A percentile compares a stretch with the other conserved stretches of the same genome.
Evolutionary conservation across 23 tunicate species (phyloP).

Genomic region (Styela clava): DNA sequence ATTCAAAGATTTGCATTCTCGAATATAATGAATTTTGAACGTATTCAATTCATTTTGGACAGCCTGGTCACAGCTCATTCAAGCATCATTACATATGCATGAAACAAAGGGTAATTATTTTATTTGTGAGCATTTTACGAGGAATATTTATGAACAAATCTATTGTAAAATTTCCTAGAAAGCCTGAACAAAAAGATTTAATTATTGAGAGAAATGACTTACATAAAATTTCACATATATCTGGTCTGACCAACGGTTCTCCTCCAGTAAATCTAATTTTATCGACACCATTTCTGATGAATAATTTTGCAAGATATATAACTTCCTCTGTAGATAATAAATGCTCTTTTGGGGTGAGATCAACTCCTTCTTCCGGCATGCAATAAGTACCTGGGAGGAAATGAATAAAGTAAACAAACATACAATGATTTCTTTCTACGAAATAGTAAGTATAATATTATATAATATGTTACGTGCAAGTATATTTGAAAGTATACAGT

Average conservation of each 20-base stretch:
- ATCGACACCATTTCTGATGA: constrained; percentile 76
- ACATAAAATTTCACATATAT: constrained; percentile 75
- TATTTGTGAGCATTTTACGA: too few relatives aligned
- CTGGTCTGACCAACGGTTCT: constrained; percentile 82
- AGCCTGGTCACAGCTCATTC: too few relatives aligned
- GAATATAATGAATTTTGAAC: too few relatives aligned
- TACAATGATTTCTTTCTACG: too few relatives aligned
- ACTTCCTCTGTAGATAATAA: constrained; percentile 81
- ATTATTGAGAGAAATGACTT: background rate
- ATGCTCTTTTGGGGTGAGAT: constrained; percentile 54
- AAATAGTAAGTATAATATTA: background rate
- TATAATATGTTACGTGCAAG: background rate
- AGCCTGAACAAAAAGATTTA: too few relatives aligned
- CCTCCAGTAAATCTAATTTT: constrained; percentile 97
- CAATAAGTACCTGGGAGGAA: constrained; percentile 69
- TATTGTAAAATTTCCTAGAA: too few relatives aligned
- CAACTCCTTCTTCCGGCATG: constrained; percentile 94
- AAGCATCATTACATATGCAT: too few relatives aligned
- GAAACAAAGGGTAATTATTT: too few relatives aligned
- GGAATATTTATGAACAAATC: too few relatives aligned
- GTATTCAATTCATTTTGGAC: too few relatives aligned
- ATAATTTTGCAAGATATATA: constrained; percentile 47
- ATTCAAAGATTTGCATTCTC: too few relatives aligned
- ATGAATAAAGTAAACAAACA: background rate
- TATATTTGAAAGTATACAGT: constrained; percentile 3